Evolutionary conservation across 1,140 invertebrate genomes (phyloP).

Genomic region (Chironomus striatipennis): DNA sequence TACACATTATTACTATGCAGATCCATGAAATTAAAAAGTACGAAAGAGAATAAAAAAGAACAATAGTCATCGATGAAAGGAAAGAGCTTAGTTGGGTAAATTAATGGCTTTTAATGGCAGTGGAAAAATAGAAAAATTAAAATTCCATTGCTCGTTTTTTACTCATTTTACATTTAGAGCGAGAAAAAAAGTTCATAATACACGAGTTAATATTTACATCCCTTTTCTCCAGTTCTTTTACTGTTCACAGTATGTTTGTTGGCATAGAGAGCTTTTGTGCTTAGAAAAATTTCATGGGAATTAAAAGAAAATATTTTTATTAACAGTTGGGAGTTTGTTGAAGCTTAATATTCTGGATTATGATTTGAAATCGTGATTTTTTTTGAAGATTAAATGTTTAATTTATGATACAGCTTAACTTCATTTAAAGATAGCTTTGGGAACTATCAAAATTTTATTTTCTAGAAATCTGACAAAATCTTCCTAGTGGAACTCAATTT

Average conservation of each 20-base stretch:
- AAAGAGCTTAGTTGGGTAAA: constrained; percentile 16
- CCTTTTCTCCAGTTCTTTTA: not conserved
- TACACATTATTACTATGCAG: not conserved
- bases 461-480: no score
- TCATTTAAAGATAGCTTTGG: no score
- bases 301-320: no score
- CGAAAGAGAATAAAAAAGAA: not conserved
- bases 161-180: not conserved
- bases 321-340: no score
- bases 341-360: no score
- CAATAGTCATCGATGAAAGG: constrained; percentile 19
- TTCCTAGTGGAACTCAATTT: no score
- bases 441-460: no score
- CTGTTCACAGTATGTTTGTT: not conserved
- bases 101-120: constrained; percentile 16
- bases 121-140: not conserved
- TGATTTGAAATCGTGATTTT: no score
- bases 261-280: no score
- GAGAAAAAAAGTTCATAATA: not conserved
- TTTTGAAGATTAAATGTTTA: no score
- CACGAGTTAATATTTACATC: not conserved
- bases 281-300: no score
- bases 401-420: no score
- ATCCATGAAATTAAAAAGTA: not conserved
- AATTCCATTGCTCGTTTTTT: not conserved